Conservation (phyloP, 2,113 vertebrate species). For the Poecilia latipinna region DNA sequence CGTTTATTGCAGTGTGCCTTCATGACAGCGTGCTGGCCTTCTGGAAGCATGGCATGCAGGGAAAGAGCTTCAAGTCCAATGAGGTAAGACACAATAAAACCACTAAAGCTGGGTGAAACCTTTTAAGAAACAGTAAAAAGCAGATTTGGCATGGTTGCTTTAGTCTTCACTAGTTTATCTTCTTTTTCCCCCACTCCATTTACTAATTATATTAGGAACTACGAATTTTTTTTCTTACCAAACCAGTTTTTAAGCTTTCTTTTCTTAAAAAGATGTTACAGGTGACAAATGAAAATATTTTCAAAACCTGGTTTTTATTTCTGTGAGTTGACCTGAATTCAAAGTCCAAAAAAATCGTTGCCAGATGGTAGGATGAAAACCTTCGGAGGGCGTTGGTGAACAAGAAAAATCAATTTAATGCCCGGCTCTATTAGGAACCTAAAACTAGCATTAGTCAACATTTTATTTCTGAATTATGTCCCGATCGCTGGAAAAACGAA, state of each 20-base stretch:
- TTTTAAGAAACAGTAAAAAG: background rate
- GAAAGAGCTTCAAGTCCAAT: conserved; percentile 98
- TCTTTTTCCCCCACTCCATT: background rate
- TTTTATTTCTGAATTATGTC: conserved; percentile 2
- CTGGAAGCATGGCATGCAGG: conserved; percentile 99
- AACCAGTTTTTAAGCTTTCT: no score
- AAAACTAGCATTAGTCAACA: background rate
- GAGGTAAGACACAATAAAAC: conserved; percentile 82
- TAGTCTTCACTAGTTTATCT: background rate
- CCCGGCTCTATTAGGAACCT: background rate
- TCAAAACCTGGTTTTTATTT: no score
- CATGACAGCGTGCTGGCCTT: conserved; percentile 98
- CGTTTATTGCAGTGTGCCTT: conserved; percentile 87
- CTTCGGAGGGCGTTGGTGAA: no score
- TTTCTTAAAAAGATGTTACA: no score
- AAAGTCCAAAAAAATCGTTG: no score
- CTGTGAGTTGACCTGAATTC: no score
- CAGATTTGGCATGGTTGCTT: background rate
- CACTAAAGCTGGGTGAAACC: no score
- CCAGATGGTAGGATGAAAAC: no score
- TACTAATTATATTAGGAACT: no score
- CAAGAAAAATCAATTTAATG: background rate
- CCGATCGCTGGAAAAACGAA: conserved; percentile 23
- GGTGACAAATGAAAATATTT: no score
- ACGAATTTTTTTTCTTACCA: no score